Percentiles rank a stretch among this genome's conserved stretches.
phyloP scores from a whole-genome alignment of 2,797 vertebrate genomes.

The Spinus olivaceus region DNA sequence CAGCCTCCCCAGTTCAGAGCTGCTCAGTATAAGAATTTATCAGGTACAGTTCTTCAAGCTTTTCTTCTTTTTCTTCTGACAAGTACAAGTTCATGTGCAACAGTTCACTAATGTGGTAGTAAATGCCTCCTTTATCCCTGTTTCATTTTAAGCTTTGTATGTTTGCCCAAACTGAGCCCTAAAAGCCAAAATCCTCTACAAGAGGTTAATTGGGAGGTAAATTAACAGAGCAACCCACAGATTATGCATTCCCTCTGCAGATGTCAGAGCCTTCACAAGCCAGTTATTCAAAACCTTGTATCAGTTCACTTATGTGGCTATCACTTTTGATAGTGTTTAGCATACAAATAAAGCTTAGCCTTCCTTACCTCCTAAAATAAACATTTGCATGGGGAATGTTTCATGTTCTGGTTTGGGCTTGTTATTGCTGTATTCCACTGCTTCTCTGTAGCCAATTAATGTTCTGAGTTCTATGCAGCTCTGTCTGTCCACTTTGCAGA shows the following conservation, averaged over 20 bases:
- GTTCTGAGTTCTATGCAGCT: not conserved
- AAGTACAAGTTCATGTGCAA: fast-evolving
- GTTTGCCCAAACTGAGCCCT: not conserved
- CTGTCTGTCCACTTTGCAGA: not conserved
- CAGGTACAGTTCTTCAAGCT: not conserved
- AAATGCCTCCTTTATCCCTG: not conserved
- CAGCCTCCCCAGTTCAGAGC: too few relatives aligned
- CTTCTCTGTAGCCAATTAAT: not conserved
- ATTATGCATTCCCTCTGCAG: not conserved
- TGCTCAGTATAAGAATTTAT: not conserved
- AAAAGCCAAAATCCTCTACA: not conserved
- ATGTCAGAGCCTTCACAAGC: not conserved
- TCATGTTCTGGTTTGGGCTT: not conserved
- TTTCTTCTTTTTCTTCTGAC: not conserved
- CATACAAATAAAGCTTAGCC: not conserved
- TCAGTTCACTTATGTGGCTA: not conserved
- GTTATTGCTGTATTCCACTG: not conserved
- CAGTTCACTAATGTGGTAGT: not conserved
- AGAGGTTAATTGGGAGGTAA: not conserved
- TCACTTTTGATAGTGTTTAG: not conserved
- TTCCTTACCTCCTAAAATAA: not conserved
- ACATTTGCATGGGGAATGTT: not conserved
- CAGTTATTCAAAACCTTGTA: not conserved
- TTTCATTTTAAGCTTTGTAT: not conserved
- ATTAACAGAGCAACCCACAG: not conserved